phyloP scores from a whole-genome alignment of 1,140 invertebrate species.

The Aphelinus atriplicis region DNA sequence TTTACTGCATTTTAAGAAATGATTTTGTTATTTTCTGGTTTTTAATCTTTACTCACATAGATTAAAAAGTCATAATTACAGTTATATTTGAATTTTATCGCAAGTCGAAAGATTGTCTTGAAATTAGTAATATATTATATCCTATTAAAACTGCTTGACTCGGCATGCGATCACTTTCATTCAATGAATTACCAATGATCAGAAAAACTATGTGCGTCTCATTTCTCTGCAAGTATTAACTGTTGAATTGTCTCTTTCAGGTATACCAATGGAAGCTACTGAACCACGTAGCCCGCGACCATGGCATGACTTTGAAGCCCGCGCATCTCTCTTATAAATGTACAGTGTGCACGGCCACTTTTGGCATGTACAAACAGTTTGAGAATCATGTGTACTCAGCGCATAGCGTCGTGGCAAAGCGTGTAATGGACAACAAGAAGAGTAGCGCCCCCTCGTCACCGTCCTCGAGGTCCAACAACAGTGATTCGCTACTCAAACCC shows the following conservation, averaged over 20 bases:
- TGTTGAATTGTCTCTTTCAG: slow-evolving; percentile 62
- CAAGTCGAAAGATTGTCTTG: no score
- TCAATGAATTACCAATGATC: no score
- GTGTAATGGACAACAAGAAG: slow-evolving; percentile 79
- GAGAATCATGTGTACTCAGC: slow-evolving; percentile 94
- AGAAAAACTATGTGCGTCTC: background rate
- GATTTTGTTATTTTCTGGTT: no score
- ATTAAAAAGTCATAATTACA: no score
- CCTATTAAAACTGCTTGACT: no score
- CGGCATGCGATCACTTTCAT: no score
- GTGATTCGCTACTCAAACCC: slow-evolving; percentile 81
- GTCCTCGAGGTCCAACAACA: slow-evolving; percentile 66
- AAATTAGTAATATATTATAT: no score
- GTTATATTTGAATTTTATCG: no score
- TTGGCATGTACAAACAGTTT: slow-evolving; percentile 94
- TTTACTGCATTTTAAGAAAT: no score
- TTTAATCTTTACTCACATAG: no score
- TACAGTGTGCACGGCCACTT: slow-evolving; percentile 92
- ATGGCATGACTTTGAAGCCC: slow-evolving; percentile 89
- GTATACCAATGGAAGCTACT: slow-evolving; percentile 93
- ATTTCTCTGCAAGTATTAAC: background rate
- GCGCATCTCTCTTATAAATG: slow-evolving; percentile 94
- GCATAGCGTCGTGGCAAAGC: slow-evolving; percentile 85
- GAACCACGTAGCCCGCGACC: slow-evolving; percentile 90
- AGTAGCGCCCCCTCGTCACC: slow-evolving; percentile 58